Base-by-base conservation (phyloP, 2,888 invertebrate species). In the Teinopalpus imperialis region DNA sequence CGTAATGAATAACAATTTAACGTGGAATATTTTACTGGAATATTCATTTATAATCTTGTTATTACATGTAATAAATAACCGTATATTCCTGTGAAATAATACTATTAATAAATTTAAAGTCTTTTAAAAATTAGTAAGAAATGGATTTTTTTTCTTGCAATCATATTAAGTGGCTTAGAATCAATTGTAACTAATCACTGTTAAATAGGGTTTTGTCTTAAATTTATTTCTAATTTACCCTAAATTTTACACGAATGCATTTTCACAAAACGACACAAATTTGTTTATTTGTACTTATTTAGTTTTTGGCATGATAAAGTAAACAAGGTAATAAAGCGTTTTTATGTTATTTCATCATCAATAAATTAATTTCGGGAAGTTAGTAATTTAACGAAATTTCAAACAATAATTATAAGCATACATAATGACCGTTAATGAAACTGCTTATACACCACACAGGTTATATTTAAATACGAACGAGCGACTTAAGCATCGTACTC, bases 381-480 rank as follows among this genome's bases (percentile, higher is more conserved):
- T 20, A 21, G 34, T 21, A 34, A 2, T 10, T 30, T 44, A 18
- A 13, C 6, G 32, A 9, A 31, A 31, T 37, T 37, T 39, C 26
- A 24, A 20, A 8, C 14, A 31, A 37, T 20, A 31, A 44, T 44
- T 26, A 39, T 8, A 14, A 14, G 30, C 10, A n/a, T n/a, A n/a
- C 16, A 37, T 37, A 37, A 37, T 8, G 10, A 16, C 21, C 6
- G 24, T 44, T 37, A 30, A 44, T 8, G 30, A 16, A 27, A 36
- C 37, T 14, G 30, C 35, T 26, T 31, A 14, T 27, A 37, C 27
- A 47, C 43, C 37, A 43, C 24, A 37, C 31, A 41, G 18, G 36
- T 39, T 32, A 12, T 29, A 40, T 36, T 44, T 21, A 44, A 44
- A 34, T 39, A 23, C 32, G 16, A 42, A 30, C 34, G 24, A 42